A percentile compares a stretch with the other conserved stretches of the same genome.
Evolutionary conservation across 2,113 vertebrate genomes (phyloP).

Genomic region (Garra rufa): DNA sequence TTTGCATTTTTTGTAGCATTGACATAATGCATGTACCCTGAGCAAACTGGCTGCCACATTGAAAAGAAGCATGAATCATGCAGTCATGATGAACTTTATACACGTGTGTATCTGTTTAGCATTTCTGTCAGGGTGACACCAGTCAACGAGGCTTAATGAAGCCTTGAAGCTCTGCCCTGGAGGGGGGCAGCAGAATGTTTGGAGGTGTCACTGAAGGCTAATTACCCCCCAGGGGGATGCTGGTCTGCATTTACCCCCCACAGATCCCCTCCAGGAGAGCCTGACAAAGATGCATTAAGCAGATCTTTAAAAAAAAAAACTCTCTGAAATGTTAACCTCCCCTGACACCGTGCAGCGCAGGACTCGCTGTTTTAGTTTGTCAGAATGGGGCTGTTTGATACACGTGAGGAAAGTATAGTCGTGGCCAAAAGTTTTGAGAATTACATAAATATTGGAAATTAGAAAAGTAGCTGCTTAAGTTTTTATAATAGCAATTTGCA

Average conservation of each 20-base stretch:
- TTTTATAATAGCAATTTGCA: too few species aligned
- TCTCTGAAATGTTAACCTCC: conserved; percentile 16
- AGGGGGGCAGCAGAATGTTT: conserved; percentile 54
- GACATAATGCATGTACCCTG: background rate
- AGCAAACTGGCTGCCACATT: background rate
- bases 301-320: conserved; percentile 41
- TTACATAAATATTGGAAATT: too few species aligned
- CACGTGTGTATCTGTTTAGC: conserved; percentile 53
- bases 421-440: too few species aligned
- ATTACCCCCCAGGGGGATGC: conserved; percentile 60
- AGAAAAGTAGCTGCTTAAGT: too few species aligned
- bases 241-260: conserved; percentile 60
- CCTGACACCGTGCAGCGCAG: conserved; percentile 19
- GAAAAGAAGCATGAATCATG: background rate
- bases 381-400: background rate
- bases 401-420: background rate
- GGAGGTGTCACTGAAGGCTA: conserved; percentile 64
- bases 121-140: conserved; percentile 55
- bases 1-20: background rate
- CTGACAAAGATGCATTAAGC: conserved; percentile 66
- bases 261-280: conserved; percentile 55
- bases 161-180: conserved; percentile 52
- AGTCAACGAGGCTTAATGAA: conserved; percentile 59
- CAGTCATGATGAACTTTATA: conserved; percentile 27
- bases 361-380: conserved; percentile 27